phyloP scores from a whole-genome alignment of 2,797 vertebrate species.

The Lacerta bilineata region DNA sequence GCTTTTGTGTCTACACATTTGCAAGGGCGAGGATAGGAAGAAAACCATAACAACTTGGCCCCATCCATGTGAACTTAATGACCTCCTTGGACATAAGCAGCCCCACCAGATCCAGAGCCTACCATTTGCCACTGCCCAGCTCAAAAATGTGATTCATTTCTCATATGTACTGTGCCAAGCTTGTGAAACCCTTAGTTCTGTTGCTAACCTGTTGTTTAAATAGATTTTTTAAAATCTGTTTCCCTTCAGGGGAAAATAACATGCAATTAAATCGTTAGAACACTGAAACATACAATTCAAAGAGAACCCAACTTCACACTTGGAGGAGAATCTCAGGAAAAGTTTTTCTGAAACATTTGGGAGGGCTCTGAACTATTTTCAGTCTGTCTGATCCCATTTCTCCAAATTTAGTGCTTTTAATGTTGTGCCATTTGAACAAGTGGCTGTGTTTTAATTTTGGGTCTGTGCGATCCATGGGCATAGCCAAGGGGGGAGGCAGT shows the following conservation, averaged over 20 bases:
- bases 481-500: too few species aligned
- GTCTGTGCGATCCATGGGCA: conserved; percentile 7
- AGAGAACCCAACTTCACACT: conserved; percentile 40
- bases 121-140: background rate
- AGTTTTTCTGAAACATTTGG: conserved; percentile 54
- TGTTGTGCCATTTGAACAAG: conserved; percentile 36
- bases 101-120: too few species aligned
- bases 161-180: conserved; percentile 9
- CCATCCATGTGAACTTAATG: too few species aligned
- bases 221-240: conserved; percentile 45
- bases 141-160: background rate
- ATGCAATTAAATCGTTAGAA: conserved; percentile 58
- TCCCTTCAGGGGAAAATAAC: conserved; percentile 48
- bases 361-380: conserved; percentile 36
- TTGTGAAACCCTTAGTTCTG: background rate
- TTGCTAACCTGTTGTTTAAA: background rate
- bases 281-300: conserved; percentile 41
- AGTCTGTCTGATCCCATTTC: conserved; percentile 51
- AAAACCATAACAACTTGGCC: too few species aligned
- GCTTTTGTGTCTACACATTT: too few species aligned
- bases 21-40: too few species aligned
- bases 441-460: conserved; percentile 67
- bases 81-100: too few species aligned
- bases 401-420: conserved; percentile 60
- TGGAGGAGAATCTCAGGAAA: conserved; percentile 52